Evolutionary conservation across 30 jellyfish, hydroid and myxozoan species (phyloP).

Genomic region (Turritopsis rubra): DNA sequence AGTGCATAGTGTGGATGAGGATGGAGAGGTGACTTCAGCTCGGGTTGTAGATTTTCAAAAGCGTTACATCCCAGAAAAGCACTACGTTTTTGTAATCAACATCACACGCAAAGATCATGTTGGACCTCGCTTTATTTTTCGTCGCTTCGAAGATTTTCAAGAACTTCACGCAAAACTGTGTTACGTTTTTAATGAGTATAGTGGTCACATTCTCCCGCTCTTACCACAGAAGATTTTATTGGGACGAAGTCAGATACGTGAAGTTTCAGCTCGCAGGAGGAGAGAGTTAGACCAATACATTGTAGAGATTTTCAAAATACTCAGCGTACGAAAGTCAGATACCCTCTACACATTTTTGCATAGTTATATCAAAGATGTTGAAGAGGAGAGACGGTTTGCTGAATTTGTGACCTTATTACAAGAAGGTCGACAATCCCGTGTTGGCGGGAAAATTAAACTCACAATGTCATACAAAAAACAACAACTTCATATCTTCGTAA

Average conservation of each 20-base stretch:
- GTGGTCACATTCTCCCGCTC: constrained; percentile 49
- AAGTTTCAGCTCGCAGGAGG: constrained; percentile 74
- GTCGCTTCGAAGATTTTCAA: constrained; percentile 89
- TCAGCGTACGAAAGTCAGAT: constrained; percentile 44
- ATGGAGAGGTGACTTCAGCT: constrained; percentile 74
- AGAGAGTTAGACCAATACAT: constrained; percentile 68
- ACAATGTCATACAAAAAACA: constrained; percentile 42
- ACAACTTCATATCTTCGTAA: constrained; percentile 53
- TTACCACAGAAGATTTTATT: constrained; percentile 68
- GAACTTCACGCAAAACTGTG: constrained; percentile 70
- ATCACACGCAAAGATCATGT: constrained; percentile 38
- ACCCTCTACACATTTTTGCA: constrained; percentile 70
- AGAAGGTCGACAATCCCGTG: constrained; percentile 70
- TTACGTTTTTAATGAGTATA: constrained; percentile 38
- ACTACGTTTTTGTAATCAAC: constrained; percentile 77
- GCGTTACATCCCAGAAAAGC: constrained; percentile 89
- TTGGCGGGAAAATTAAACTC: constrained; percentile 87
- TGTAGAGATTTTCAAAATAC: constrained; percentile 31
- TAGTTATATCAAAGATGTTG: constrained; percentile 82
- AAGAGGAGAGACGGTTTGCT: constrained; percentile 62
- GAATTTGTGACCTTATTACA: constrained; percentile 58
- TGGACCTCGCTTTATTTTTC: constrained; percentile 64
- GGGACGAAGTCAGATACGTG: constrained; percentile 93
- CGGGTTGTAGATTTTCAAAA: constrained; percentile 93
- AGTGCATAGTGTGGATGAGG: constrained; percentile 64